Evolutionary conservation across 2,797 vertebrate genomes (phyloP).

Genomic region (Sebastes alutus): DNA sequence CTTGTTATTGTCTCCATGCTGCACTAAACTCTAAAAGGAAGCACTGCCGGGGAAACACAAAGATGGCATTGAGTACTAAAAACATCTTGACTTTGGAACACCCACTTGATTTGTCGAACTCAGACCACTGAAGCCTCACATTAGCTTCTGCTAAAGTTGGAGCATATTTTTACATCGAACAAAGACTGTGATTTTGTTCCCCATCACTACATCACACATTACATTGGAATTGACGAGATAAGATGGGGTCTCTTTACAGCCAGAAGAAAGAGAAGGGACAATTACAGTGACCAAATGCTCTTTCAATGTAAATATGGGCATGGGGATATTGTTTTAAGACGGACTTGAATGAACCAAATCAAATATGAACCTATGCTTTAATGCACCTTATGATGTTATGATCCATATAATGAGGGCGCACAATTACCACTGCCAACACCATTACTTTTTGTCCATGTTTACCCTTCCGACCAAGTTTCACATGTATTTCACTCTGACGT

Average conservation of each 20-base stretch:
- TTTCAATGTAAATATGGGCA: neutral
- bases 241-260: neutral
- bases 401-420: neutral
- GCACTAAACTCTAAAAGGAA: neutral
- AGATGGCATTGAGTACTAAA: neutral
- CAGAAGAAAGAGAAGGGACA: neutral
- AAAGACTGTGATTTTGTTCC: neutral
- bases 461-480: neutral
- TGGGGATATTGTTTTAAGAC: neutral
- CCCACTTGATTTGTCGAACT: neutral
- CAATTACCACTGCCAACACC: neutral
- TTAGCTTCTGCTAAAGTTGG: neutral
- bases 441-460: neutral
- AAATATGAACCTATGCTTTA: neutral
- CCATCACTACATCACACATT: neutral
- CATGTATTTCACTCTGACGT: neutral
- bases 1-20: neutral
- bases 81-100: neutral
- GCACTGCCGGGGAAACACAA: neutral
- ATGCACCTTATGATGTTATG: neutral
- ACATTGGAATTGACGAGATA: neutral
- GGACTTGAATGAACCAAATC: neutral
- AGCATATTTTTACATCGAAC: neutral
- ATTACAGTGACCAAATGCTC: neutral
- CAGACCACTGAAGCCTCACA: neutral